A percentile compares a stretch with the other conserved stretches of the same genome.
phyloP scores from a whole-genome alignment of 2,888 invertebrate genomes.

The Drosophila nr. fundita region DNA sequence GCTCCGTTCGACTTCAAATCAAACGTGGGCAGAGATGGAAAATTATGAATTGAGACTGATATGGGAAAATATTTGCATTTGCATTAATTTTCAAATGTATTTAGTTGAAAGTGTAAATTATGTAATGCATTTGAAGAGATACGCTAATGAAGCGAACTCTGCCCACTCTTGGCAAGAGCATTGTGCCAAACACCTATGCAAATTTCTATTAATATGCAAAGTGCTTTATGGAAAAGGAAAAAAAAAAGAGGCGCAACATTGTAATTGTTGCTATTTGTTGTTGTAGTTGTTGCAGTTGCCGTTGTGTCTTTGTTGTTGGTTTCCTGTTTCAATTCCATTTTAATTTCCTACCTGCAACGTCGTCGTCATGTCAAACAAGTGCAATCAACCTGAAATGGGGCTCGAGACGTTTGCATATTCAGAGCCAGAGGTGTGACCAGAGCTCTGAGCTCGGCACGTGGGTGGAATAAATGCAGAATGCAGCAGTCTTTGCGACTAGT shows the following conservation, averaged over 20 bases:
- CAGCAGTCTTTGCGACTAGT: neutral
- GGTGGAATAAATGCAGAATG: constrained; percentile 9
- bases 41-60: neutral
- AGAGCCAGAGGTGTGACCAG: constrained; percentile 44
- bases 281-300: constrained; percentile 19
- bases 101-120: constrained; percentile 14
- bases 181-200: constrained; percentile 65
- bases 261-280: constrained; percentile 6
- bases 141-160: constrained; percentile 29
- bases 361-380: constrained; percentile 61
- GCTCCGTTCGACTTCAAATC: constrained; percentile 43
- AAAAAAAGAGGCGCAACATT: constrained; percentile 60
- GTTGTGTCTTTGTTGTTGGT: constrained; percentile 44
- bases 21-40: constrained; percentile 10
- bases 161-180: constrained; percentile 19
- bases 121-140: constrained; percentile 34
- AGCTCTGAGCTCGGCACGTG: constrained; percentile 8
- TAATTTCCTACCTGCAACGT: constrained; percentile 67
- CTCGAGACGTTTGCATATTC: constrained; percentile 24
- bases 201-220: constrained; percentile 76
- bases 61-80: neutral
- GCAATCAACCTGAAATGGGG: constrained; percentile 64
- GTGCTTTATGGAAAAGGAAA: constrained; percentile 49
- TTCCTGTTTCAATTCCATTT: constrained; percentile 66
- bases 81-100: neutral